A percentile compares a stretch with the other conserved stretches of the same genome.
phyloP scores from a whole-genome alignment of 1,140 invertebrate species.

The Drosophila prosaltans region DNA sequence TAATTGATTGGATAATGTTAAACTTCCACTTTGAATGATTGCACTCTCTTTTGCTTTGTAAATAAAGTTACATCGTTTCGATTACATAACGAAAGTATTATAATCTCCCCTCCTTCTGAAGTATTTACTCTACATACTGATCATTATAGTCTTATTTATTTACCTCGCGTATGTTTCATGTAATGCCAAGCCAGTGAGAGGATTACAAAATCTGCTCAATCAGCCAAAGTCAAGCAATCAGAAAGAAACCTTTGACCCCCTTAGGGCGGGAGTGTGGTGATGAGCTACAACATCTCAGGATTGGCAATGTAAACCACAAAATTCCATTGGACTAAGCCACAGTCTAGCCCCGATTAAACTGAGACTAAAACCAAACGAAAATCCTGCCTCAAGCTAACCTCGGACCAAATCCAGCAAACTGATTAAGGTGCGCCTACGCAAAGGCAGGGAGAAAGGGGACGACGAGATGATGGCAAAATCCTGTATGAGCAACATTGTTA shows the following conservation, averaged over 20 bases:
- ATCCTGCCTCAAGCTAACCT: constrained; percentile 24
- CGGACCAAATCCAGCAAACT: constrained; percentile 33
- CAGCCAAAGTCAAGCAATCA: constrained; percentile 68
- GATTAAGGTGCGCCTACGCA: constrained; percentile 64
- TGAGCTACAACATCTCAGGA: constrained; percentile 9
- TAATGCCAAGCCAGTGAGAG: not conserved
- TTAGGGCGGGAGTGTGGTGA: not conserved
- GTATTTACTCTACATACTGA: not conserved
- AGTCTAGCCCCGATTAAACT: constrained; percentile 13
- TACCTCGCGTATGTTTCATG: not conserved
- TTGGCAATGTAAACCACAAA: constrained; percentile 33
- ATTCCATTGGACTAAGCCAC: constrained; percentile 18
- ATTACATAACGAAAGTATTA: not conserved
- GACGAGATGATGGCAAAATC: not conserved
- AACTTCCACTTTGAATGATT: too few species aligned
- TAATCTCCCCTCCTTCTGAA: not conserved
- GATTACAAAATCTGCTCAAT: constrained; percentile 53
- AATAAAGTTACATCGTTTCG: not conserved
- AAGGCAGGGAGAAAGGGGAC: not conserved
- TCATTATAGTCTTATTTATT: not conserved
- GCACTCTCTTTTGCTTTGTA: too few species aligned
- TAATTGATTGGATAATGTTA: too few species aligned
- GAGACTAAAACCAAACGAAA: not conserved
- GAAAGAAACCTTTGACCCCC: constrained; percentile 26
- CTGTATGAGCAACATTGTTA: constrained; percentile 58